Evolutionary conservation across 2,797 vertebrate species (phyloP).

Genomic region (Sebastes ruberrimus): DNA sequence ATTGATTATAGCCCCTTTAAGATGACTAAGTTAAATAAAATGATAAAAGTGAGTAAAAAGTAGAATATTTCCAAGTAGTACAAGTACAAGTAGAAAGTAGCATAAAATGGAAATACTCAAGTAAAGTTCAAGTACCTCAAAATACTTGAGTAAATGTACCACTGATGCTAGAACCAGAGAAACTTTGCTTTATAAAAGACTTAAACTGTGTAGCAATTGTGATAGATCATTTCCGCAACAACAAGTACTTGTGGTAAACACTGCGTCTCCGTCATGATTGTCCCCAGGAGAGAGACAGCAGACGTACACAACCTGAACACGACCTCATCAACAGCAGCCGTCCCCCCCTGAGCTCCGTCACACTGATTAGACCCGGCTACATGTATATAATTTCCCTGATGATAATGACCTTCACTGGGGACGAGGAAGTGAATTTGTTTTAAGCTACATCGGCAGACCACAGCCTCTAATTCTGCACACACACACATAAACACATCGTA

Average conservation of each 20-base stretch:
- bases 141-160: too few relatives aligned
- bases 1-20: too few relatives aligned
- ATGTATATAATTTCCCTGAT: conserved; percentile 1
- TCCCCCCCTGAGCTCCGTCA: neutral
- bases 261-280: neutral
- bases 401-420: conserved; percentile 20
- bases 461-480: neutral
- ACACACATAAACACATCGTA: neutral
- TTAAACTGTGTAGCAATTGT: neutral
- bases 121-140: too few relatives aligned
- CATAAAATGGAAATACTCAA: too few relatives aligned
- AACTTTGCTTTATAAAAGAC: neutral
- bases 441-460: neutral
- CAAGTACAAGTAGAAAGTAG: too few relatives aligned
- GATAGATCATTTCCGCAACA: neutral
- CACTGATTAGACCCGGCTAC: conserved; percentile 6
- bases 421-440: neutral
- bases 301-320: neutral
- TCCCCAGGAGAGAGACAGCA: neutral
- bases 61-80: too few relatives aligned
- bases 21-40: too few relatives aligned
- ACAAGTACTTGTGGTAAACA: neutral
- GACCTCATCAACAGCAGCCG: neutral
- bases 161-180: neutral
- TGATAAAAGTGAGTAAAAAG: too few relatives aligned